phyloP scores from a whole-genome alignment of 2,797 vertebrate genomes.

The Phyllotis vaccarum region DNA sequence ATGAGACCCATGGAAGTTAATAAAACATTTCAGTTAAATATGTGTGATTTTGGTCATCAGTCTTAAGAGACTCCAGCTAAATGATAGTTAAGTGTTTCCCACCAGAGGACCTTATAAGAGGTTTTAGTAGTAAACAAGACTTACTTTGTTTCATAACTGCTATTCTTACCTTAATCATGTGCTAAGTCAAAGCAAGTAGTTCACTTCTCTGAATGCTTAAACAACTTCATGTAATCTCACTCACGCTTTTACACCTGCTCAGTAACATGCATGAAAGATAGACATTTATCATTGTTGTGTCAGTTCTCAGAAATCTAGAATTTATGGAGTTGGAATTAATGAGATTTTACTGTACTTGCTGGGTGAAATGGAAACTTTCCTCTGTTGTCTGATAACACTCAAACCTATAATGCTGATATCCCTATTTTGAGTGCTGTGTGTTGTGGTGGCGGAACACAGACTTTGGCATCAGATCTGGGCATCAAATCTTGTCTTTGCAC shows the following conservation, averaged over 20 bases:
- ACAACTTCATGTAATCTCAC: constrained; percentile 37
- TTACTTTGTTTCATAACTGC: constrained; percentile 19
- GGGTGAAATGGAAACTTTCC: constrained; percentile 36
- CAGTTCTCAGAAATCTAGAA: neutral
- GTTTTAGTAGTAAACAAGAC: constrained; percentile 27
- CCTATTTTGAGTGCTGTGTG: constrained; percentile 34
- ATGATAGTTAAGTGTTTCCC: constrained; percentile 55
- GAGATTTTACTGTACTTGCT: constrained; percentile 75
- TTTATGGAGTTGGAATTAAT: constrained; percentile 63
- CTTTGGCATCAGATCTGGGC: constrained; percentile 55
- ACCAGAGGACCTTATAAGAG: constrained; percentile 49
- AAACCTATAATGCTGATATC: constrained; percentile 38
- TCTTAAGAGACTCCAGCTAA: constrained; percentile 43
- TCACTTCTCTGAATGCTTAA: constrained; percentile 26
- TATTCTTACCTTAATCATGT: constrained; percentile 47
- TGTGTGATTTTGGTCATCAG: constrained; percentile 17
- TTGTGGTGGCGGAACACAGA: constrained; percentile 14
- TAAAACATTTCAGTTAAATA: neutral
- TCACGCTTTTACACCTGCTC: constrained; percentile 41
- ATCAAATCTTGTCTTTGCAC: constrained; percentile 67
- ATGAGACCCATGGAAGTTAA: neutral
- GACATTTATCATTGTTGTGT: neutral
- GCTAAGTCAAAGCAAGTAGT: constrained; percentile 21
- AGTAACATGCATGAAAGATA: constrained; percentile 53
- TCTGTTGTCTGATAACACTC: constrained; percentile 39